Conservation (phyloP, 2,113 vertebrate species). For the Dromiciops gliroides region DNA sequence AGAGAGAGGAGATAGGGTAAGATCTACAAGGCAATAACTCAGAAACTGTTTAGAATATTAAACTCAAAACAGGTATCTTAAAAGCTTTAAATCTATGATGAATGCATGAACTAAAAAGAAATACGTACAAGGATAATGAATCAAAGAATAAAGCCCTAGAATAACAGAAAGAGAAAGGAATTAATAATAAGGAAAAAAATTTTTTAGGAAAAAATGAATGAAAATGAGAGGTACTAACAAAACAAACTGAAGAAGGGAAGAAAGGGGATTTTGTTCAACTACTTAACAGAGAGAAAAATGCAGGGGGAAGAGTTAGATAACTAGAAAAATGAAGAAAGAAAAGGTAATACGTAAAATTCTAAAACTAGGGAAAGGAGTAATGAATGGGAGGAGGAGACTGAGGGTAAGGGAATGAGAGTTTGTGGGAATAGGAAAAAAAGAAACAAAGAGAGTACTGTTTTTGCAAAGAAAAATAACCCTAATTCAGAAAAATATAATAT, state of each 20-base stretch:
- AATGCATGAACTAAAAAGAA: too few species aligned
- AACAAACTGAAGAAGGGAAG: too few species aligned
- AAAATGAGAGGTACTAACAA: background rate
- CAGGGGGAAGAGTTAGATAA: background rate
- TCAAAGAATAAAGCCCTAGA: too few species aligned
- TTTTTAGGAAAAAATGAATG: background rate
- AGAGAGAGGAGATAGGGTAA: too few species aligned
- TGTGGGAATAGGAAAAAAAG: background rate
- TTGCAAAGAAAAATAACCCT: background rate
- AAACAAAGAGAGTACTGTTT: background rate
- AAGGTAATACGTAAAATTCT: too few species aligned
- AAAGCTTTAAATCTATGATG: too few species aligned
- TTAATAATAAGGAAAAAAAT: background rate
- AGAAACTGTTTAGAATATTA: too few species aligned
- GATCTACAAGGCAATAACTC: too few species aligned
- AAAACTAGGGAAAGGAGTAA: background rate
- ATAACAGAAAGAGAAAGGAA: background rate
- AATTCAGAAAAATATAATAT: background rate
- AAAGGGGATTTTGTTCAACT: background rate
- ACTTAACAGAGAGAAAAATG: background rate
- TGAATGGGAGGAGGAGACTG: background rate
- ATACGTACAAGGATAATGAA: too few species aligned
- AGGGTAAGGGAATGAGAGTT: background rate
- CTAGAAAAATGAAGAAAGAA: too few species aligned
- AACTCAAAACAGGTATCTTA: too few species aligned